Evolutionary conservation across 30 jellyfish, hydroid and myxozoan species (phyloP).

Genomic region (Hydractinia echinata): DNA sequence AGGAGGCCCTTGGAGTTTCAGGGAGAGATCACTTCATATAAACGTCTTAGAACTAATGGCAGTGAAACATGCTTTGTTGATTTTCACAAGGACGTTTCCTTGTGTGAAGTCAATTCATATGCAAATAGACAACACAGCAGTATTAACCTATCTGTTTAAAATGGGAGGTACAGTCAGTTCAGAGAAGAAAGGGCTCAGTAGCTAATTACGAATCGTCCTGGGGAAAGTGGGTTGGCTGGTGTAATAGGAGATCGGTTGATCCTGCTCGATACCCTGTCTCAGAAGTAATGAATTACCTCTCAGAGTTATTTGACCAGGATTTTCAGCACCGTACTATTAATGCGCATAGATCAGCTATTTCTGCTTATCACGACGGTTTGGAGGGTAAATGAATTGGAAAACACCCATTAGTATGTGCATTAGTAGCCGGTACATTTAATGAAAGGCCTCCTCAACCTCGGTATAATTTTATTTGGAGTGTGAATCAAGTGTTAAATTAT

Average conservation of each 20-base stretch:
- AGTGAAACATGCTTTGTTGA: not conserved
- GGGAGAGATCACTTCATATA: not conserved
- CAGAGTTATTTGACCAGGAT: conserved; percentile 17
- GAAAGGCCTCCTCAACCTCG: conserved; percentile 29
- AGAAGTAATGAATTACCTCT: conserved; percentile 25
- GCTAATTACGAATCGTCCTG: conserved; percentile 47
- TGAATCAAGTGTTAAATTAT: conserved; percentile 2
- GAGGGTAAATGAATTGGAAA: conserved; percentile 29
- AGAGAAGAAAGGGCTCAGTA: conserved; percentile 26
- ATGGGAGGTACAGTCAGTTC: conserved; percentile 1
- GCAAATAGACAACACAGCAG: conserved; percentile 24
- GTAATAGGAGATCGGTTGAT: conserved; percentile 25
- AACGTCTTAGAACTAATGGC: conserved; percentile 2
- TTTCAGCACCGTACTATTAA: conserved; percentile 21
- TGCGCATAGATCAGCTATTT: conserved; percentile 31
- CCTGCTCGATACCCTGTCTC: conserved; percentile 30
- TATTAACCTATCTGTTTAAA: conserved; percentile 4
- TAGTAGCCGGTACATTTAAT: conserved; percentile 20
- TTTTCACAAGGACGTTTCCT: not conserved
- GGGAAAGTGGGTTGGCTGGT: conserved; percentile 48
- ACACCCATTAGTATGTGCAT: conserved; percentile 28
- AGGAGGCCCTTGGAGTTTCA: not conserved
- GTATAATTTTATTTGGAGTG: conserved; percentile 10
- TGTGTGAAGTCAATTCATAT: conserved; percentile 5
- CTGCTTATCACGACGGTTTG: conserved; percentile 14